phyloP scores from a whole-genome alignment of 2,113 vertebrate genomes.

The Calidris pugnax region DNA sequence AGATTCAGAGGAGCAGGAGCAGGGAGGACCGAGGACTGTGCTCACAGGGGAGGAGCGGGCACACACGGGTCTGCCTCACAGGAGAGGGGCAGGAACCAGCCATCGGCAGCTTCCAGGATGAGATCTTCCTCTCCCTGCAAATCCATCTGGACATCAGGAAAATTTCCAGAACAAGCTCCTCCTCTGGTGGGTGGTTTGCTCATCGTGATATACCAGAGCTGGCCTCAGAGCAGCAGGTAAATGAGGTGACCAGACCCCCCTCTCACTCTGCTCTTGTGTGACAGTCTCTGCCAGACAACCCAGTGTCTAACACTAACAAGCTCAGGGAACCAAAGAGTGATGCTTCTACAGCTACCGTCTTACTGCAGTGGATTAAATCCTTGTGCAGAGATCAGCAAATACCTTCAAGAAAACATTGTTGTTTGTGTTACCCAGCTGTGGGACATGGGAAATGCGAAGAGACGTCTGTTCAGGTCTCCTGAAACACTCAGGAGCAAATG shows the following conservation, averaged over 20 bases:
- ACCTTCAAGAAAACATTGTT: background rate
- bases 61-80: background rate
- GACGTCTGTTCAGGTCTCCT: fast-evolving
- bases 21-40: background rate
- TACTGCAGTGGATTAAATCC: background rate
- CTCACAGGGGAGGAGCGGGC: background rate
- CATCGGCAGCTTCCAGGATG: background rate
- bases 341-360: background rate
- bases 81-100: background rate
- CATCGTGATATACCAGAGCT: background rate
- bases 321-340: background rate
- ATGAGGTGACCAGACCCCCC: background rate
- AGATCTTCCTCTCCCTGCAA: background rate
- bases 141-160: background rate
- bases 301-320: no score
- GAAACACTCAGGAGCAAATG: fast-evolving
- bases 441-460: background rate
- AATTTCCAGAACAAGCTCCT: background rate
- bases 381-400: background rate
- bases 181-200: background rate
- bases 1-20: background rate
- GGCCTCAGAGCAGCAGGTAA: background rate
- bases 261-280: background rate
- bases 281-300: background rate
- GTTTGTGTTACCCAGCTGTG: fast-evolving